Base-by-base conservation (phyloP, 2,797 vertebrate species). In the Protosalanx chinensis region DNA sequence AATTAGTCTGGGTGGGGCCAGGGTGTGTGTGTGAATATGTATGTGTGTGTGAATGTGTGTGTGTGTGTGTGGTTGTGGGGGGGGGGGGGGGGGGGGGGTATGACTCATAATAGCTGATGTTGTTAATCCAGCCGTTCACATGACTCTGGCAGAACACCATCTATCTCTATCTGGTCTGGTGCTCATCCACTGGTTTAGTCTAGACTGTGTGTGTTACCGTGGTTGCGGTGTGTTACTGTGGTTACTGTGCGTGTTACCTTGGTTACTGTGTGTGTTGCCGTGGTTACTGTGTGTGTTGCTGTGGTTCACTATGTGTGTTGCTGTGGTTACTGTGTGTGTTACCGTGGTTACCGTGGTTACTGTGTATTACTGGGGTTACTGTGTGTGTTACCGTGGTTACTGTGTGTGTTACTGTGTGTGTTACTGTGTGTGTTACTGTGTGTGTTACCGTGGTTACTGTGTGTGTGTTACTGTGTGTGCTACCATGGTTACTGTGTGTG, bases 1-100 rank as follows among this genome's bases (percentile, higher is more conserved):
- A 60, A 67, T 79, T 75, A 70, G 62, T 12, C 27, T 71, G 74
- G 82, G 81, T 72, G 78, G 73, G 79, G 76, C 63, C 33, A 7
- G 37, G 37, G 37, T 41, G 10, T 41, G 37, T 41, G 37, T 41
- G 7, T 41, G n/a, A n/a, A n/a, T n/a, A n/a, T n/a, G n/a, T n/a
- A n/a, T n/a, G n/a, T n/a, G n/a, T n/a, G n/a, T n/a, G n/a, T n/a
- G n/a, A n/a, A n/a, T n/a, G n/a, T n/a, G n/a, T n/a, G n/a, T n/a
- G n/a, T n/a, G n/a, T n/a, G n/a, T n/a, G n/a, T n/a, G n/a, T n/a
- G n/a, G n/a, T n/a, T n/a, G n/a, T n/a, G n/a, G 37, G 8, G 37
- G 0, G 8, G 35, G 35, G 35, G 35, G 46, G 68, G 15, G 71
- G 18, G 58, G 20, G 65, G 8, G 13, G 5, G 4, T 6, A 58